Conservation (phyloP, 2,797 vertebrate species). For the Caiman crocodilus region DNA sequence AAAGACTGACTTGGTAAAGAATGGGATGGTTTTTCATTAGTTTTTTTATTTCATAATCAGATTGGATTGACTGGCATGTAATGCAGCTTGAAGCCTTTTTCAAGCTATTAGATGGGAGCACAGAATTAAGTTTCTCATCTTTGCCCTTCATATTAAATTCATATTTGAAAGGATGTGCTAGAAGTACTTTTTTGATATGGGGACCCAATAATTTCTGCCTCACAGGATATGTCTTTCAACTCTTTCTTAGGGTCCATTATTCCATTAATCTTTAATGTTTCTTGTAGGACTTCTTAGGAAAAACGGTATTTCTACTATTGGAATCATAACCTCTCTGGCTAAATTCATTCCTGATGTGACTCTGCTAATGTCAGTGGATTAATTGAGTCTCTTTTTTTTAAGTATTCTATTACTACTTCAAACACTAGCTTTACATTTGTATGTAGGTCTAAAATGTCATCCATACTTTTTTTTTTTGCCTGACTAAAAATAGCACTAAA, state of each 20-base stretch:
- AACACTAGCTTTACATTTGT: background rate
- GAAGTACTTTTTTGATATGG: background rate
- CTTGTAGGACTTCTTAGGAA: background rate
- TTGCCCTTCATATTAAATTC: slow-evolving; percentile 27
- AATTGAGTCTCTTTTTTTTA: background rate
- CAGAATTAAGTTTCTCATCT: slow-evolving; percentile 43
- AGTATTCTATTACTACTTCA: background rate
- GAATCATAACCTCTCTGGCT: slow-evolving; percentile 4
- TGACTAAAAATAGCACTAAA: background rate
- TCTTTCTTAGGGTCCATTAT: slow-evolving; percentile 21
- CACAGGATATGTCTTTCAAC: slow-evolving; percentile 30
- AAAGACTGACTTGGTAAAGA: background rate
- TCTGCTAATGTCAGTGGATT: background rate
- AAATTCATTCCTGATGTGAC: background rate
- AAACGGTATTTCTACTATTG: background rate
- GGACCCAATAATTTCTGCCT: slow-evolving; percentile 5
- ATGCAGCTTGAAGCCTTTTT: slow-evolving; percentile 38
- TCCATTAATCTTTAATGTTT: slow-evolving; percentile 26
- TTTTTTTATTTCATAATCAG: background rate
- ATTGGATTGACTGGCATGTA: slow-evolving; percentile 1
- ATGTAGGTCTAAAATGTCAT: background rate
- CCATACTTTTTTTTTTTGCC: background rate
- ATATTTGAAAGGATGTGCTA: background rate
- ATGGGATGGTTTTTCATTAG: background rate
- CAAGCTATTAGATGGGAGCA: background rate